Base-by-base conservation (phyloP, 2,797 vertebrate genomes). In the Melanitta fusca region DNA sequence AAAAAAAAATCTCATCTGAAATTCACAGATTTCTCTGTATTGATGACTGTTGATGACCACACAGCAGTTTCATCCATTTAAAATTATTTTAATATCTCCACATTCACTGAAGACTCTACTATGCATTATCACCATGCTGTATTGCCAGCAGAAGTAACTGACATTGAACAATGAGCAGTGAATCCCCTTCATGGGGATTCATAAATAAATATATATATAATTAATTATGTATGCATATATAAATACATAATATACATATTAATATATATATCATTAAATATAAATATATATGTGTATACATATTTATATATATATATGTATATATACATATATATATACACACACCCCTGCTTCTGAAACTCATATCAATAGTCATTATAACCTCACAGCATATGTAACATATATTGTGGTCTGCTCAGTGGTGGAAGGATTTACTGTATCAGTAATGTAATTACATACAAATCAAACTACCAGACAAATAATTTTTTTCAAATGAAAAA, bases 361-460 rank as follows among this genome's bases (percentile, higher is more conserved):
- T 1, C 13, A 32, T 49, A 3, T 0, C 5, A 84, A 36, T 54
- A 72, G 61, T 72, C 22, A 88, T 5, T 38, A 16, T 41, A 72
- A 68, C 2, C 13, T 82, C 9, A 0, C 3, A 56, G 4, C 7
- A 1, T 58, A 51, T 30, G n/a, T 34, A 30, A 66, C 62, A 2
- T 56, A 8, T 47, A 64, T 20, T 71, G 19, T 68, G 1, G 2
- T 85, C 28, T 57, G 8, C 11, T 73, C 34, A 20, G 21, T 27
- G 10, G 8, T 68, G 60, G 49, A 51, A 80, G 25, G 13, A 65
- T 82, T 87, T 25, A 54, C 4, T 57, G 5, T n/a, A 32, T 62
- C 49, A 38, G 4, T 45, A 32, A 2, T 58, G 17, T 1, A 58
- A 22, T 51, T 24, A 62, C 14, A 5, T 30, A 60, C 54, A 93